Percentiles rank a stretch among this genome's conserved stretches.
These are phyloP conservation scores for Microtus richardsoni DNA, from an alignment of 2,113 vertebrate genomes.

Conservation along the genomic window DNA sequence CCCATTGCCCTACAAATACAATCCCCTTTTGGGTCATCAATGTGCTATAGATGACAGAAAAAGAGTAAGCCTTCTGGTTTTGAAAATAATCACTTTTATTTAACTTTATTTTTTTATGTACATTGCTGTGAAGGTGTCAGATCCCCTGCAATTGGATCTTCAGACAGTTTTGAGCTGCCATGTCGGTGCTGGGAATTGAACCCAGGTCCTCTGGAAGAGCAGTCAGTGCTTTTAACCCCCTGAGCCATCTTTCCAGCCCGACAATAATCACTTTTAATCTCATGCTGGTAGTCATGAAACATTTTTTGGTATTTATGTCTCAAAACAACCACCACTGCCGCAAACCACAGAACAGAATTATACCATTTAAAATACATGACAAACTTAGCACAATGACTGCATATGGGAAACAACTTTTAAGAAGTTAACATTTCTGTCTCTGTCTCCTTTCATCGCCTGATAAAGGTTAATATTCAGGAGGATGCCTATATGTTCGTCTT, in stretches of 20 bases:
- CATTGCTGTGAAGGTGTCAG: too few species aligned
- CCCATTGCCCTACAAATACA: neutral
- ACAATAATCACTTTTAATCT: conserved; percentile 17
- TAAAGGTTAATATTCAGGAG: too few species aligned
- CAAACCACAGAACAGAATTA: neutral
- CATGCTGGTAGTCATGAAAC: conserved; percentile 6
- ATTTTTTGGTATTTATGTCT: neutral
- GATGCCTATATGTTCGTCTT: too few species aligned
- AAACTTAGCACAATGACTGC: neutral
- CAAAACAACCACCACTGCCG: neutral
- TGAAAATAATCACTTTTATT: neutral
- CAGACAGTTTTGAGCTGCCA: too few species aligned
- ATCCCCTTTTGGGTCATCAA: neutral
- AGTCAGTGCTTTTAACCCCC: too few species aligned
- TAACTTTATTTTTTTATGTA: too few species aligned
- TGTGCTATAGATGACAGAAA: conserved; percentile 1
- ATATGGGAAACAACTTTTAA: neutral
- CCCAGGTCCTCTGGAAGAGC: too few species aligned
- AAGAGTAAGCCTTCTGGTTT: neutral
- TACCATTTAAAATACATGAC: neutral
- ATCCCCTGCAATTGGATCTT: too few species aligned
- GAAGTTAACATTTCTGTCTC: neutral
- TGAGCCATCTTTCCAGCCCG: too few species aligned
- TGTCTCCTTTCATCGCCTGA: too few species aligned
- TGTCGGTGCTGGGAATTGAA: too few species aligned